Evolutionary conservation across 2,797 vertebrate species (phyloP), one percentile per base, ranked within the genome.

Genomic region (Sebastolobus altivelis): DNA sequence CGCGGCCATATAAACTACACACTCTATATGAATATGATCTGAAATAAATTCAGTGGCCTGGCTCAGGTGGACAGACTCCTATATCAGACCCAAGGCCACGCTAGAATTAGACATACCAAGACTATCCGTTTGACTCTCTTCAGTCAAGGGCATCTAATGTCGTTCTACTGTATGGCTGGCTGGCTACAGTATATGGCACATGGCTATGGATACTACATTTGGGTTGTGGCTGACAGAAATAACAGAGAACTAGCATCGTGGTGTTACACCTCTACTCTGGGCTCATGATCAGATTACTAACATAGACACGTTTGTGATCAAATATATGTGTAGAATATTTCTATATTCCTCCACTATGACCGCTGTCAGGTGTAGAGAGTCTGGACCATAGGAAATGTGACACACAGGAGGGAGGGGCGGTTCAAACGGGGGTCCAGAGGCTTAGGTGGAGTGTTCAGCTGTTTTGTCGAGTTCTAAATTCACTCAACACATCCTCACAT

Each of bases 371-470:
- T 87, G 81, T 62, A 63, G 54, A 87, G 73, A 77, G 71, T 61
- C 74, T 71, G 82, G 79, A 86, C 80, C 79, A 79, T 46, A 82
- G 67, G 92, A 91, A 90, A 89, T 80, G 77, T 89, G 90, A 90
- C 79, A 84, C 82, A 81, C 49, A 22, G 33, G 38, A 61, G 20
- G 65, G 43, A 46, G 58, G 33, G 40, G 72, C 38, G 43, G 56
- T 88, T 92, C 89, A 93, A 92, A 92, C 80, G 75, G 67, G 81
- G 85, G 85, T 83, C 72, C 83, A 74, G 79, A 80, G 88, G 91
- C 90, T 95, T 94, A 94, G 67, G 80, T 77, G 87, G 82, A 89
- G 82, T 76, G 83, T 90, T 95, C 94, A 95, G 94, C 94, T 95
- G 93, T 93, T 94, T 94, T 84, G 80, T 87, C 89, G 54, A 92